Base-by-base conservation (phyloP, 2,113 vertebrate species). In the Alexandromys fortis region DNA sequence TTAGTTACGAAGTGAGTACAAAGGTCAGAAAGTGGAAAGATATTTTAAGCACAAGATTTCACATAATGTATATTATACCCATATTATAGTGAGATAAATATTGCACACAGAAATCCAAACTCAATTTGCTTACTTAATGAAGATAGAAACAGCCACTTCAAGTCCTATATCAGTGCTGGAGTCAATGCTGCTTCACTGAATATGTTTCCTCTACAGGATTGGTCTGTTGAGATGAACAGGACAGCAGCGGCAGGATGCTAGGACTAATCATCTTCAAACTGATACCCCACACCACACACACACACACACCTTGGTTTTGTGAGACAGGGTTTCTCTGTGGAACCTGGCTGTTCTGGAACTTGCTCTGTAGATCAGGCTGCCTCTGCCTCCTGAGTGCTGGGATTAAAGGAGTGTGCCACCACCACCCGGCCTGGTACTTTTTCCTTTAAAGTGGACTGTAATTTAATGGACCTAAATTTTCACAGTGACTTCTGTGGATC, bases 51-150 rank as follows among this genome's bases (percentile, higher is more conserved):
- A 76, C 49, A 81, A 81, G 70, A 19, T 81, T 35, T 94, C 11
- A n/a, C 33, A 82, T 10, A 92, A 81, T 82, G 88, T 33, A 9
- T 78, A 76, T 91, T 85, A 26, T 8, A 61, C 17, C 22, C 11
- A 11, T 92, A 87, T 76, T 92, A 19, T 19, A 87, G 33, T 81
- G 90, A 88, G 86, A 86, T 79, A 94, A 96, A 76, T 63, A 93
- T 75, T 90, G 49, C 42, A 96, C 65, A 79, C 28, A 91, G 75
- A 95, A 96, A 96, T 58, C 17, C 9, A 5, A 81, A 49, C n/a
- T 95, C 85, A 88, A 93, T 95, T 93, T 95, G 42, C 28, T 95
- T 81, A 94, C 9, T 87, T 12, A 95, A 92, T 94, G 96, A 94
- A 94, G 91, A 94, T 87, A 58, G 93, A 95, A 94, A 87, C 73